Base-by-base conservation (phyloP, 1,140 invertebrate species). In the Eupristina koningsbergeri region DNA sequence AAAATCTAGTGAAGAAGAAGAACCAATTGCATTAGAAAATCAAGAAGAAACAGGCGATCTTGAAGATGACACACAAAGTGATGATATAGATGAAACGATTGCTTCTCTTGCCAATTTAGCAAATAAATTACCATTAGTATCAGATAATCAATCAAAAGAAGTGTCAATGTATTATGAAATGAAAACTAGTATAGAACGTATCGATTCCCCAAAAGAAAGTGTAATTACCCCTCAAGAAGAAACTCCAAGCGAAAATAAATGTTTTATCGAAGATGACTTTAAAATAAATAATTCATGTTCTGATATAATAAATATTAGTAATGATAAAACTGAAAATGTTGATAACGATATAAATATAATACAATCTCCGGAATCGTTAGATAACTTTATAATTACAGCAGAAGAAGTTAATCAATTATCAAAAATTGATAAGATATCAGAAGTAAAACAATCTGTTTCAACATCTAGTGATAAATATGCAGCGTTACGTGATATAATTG, bases 401-500 rank as follows among this genome's bases (percentile, higher is more conserved):
- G 89, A 89, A 26, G 89, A 89, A 29, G 87, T 80, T 15, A 86
- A 81, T 39, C 88, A 86, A 13, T 81, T 85, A 26, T 63, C 82
- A 0, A 86, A 87, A 29, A 78, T 84, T 0, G 89, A 90, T 29
- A 91, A 88, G 29, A 84, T 86, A 41, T 81, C 81, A 0, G 89
- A 91, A n/a, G 88, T 88, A 15, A 91, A 91, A 78, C 79, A 87
- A 29, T 89, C 91, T 6, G 84, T 86, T 22, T 89, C 89, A 0
- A 88, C 87, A 19, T 89, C 89, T 3, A 92, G 88, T 81, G 91
- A 92, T 86, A 89, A 88, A 75, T 92, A 92, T 82, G 91, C 91
- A 9, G 91, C 91, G 0, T 79, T 92, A 19, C 84, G 91, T 0
- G 91, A 92, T 63, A 92, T 92, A 39, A 91, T 91, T 19, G 90